A percentile compares a stretch with the other conserved stretches of the same genome.
Conservation (phyloP, 2,797 vertebrate genomes). For the Centropyge bicolor region DNA sequence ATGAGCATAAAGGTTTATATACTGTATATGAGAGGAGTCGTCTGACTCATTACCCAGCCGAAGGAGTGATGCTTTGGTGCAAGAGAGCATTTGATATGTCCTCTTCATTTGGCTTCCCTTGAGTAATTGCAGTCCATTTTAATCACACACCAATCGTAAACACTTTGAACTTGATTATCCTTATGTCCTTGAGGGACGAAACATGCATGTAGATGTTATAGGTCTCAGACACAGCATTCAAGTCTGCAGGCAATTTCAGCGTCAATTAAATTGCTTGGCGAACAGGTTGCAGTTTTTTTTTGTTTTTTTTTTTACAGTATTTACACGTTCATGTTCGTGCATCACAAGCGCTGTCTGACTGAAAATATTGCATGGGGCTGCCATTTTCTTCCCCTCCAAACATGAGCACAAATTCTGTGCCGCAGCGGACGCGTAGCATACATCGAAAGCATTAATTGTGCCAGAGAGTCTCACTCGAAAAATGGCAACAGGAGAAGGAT, state of each 20-base stretch:
- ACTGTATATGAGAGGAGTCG: constrained; percentile 18
- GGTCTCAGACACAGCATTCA: constrained; percentile 23
- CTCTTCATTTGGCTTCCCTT: constrained; percentile 44
- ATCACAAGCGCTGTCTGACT: constrained; percentile 5
- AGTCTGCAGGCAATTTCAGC: constrained; percentile 29
- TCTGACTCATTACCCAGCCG: constrained; percentile 23
- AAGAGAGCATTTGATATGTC: constrained; percentile 37
- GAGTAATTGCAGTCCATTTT: constrained; percentile 48
- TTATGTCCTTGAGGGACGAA: constrained; percentile 42
- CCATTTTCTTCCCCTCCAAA: constrained; percentile 44
- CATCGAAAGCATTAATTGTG: constrained; percentile 28
- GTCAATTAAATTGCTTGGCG: constrained; percentile 5
- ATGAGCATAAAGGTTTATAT: constrained; percentile 26
- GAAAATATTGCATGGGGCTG: constrained; percentile 10
- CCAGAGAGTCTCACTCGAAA: constrained; percentile 33
- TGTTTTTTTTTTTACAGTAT: not conserved
- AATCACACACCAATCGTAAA: constrained; percentile 43
- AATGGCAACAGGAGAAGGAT: constrained; percentile 53
- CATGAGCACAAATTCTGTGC: not conserved
- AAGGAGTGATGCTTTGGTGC: constrained; percentile 24
- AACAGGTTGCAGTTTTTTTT: constrained; percentile 9
- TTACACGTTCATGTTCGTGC: not conserved
- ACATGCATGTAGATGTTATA: constrained; percentile 39
- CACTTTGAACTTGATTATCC: constrained; percentile 41
- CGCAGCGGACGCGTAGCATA: constrained; percentile 30